A percentile compares a stretch with the other conserved stretches of the same genome.
phyloP scores from a whole-genome alignment of 2,113 vertebrate genomes.

The Lontra canadensis region DNA sequence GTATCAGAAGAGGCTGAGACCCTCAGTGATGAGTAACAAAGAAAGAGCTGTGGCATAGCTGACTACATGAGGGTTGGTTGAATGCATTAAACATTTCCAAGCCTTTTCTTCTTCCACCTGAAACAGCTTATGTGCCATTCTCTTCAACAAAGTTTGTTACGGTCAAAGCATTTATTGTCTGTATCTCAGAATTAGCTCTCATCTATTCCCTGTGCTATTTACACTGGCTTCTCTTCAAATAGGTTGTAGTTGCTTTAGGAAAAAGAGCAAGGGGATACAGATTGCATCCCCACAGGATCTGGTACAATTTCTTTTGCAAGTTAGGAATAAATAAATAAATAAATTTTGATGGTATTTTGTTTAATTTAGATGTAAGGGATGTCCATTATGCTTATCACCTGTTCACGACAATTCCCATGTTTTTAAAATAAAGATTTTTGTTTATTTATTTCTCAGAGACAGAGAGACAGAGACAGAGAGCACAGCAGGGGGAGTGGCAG shows the following conservation, averaged over 20 bases:
- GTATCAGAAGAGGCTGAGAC: not conserved
- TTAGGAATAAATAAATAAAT: not conserved
- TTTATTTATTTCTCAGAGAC: too few relatives aligned
- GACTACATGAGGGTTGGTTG: not conserved
- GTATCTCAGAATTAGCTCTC: not conserved
- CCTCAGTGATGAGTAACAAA: rapidly evolving
- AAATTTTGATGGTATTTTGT: not conserved
- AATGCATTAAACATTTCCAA: not conserved
- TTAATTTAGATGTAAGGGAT: not conserved
- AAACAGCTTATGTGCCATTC: not conserved
- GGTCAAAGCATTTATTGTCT: not conserved
- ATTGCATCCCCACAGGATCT: not conserved
- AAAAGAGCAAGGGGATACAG: not conserved
- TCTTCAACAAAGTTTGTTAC: not conserved
- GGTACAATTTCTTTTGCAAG: not conserved
- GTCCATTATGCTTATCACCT: not conserved
- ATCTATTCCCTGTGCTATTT: not conserved
- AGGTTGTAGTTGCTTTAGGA: not conserved
- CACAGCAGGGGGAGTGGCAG: too few relatives aligned
- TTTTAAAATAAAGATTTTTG: not conserved
- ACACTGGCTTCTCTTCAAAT: not conserved
- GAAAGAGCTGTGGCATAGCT: not conserved
- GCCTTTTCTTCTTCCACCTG: not conserved
- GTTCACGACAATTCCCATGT: not conserved
- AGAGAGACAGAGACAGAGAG: too few relatives aligned